phyloP scores from a whole-genome alignment of 1,140 invertebrate species.

The Oreohelix idahoensis region DNA sequence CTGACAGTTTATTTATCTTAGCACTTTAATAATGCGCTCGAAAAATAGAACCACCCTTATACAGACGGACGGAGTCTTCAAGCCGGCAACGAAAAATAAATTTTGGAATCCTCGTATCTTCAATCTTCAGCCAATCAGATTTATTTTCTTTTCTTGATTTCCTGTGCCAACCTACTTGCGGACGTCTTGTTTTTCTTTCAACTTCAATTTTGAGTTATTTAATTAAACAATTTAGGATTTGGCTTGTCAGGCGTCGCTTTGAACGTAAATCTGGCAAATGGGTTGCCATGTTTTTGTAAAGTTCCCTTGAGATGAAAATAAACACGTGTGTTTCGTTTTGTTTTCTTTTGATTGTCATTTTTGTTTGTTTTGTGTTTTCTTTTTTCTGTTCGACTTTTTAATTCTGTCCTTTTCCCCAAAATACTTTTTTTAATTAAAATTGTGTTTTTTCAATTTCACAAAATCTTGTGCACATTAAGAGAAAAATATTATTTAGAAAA shows the following conservation, averaged over 20 bases:
- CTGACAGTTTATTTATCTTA: slow-evolving; percentile 33
- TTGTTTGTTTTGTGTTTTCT: no score
- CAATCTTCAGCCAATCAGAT: slow-evolving; percentile 16
- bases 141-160: slow-evolving; percentile 20
- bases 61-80: background rate
- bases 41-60: slow-evolving; percentile 18
- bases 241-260: background rate
- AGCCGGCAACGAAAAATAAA: slow-evolving; percentile 15
- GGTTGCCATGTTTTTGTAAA: background rate
- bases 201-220: background rate
- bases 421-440: no score
- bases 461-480: no score
- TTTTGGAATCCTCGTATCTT: background rate
- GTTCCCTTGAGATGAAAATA: background rate
- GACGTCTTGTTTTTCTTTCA: background rate
- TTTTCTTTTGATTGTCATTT: no score
- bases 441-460: no score
- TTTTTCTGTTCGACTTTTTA: no score
- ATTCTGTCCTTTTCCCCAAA: no score
- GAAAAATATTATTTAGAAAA: no score
- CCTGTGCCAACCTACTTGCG: background rate
- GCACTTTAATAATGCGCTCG: slow-evolving; percentile 26
- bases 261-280: background rate
- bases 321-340: background rate
- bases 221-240: slow-evolving; percentile 8